Evolutionary conservation across 1,140 invertebrate species (phyloP), one percentile per base, ranked within the genome.

Genomic region (Paracyclopina nana): DNA sequence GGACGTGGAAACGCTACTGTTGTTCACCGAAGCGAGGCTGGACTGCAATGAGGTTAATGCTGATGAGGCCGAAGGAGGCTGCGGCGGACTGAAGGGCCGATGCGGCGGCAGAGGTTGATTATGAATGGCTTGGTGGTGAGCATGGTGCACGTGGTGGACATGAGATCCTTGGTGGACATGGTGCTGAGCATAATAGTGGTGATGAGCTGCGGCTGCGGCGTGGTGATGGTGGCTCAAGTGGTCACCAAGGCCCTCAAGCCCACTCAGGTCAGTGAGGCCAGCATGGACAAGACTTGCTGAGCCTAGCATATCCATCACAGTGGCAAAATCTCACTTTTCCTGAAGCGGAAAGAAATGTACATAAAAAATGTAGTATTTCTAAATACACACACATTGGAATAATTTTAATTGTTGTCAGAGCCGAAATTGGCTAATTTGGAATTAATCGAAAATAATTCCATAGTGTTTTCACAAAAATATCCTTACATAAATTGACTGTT

Each of bases 91-190:
- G 25, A 48, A 48, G 22, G 45, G 45, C 16, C 45, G 25, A 31
- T 48, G 45, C 6, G 45, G 25, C 27, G 45, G 20, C 12, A 48
- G 14, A n/a, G 45, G 45, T n/a, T 44, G 42, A 48, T 48, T n/a
- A 6, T 42, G 40, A 6, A 6, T 16, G 20, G 45, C 11, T 12
- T 24, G 20, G n/a, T 48, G 45, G 30, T 48, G 45, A 31, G 25
- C 14, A 28, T 48, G 45, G 30, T 28, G 28, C n/a, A 11, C 45
- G 22, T 48, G 45, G 12, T 27, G 20, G 25, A 38, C n/a, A 38
- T 38, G 34, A 38, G 8, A n/a, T n/a, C n/a, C 34, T 38, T 20
- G 34, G 34, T 16, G 14, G 34, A 38, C n/a, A 20, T 38, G 34
- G 2, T 16, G 20, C 34, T n/a, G 34, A 9, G 8, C 34, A 9